Evolutionary conservation across 1,140 invertebrate species (phyloP).

Genomic region (Neodiprion lecontei): DNA sequence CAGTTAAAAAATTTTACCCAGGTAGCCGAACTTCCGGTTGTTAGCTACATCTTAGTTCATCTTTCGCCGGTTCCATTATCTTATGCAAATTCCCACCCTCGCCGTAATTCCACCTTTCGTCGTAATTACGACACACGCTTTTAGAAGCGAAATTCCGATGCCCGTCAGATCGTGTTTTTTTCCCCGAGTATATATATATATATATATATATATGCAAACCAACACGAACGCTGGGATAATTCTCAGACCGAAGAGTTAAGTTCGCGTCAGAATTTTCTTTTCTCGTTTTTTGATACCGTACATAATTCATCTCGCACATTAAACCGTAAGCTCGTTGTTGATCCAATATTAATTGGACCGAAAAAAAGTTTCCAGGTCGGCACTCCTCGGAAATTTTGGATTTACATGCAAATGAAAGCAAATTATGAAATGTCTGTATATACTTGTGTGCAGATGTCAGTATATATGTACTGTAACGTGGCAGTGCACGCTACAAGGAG

Average conservation of each 20-base stretch:
- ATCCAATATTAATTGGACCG: too few species aligned
- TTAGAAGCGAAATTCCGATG: background rate
- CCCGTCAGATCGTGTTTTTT: background rate
- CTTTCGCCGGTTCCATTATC: background rate
- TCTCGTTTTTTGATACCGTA: too few species aligned
- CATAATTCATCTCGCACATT: too few species aligned
- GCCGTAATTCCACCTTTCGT: background rate
- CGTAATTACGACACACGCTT: background rate
- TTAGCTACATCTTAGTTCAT: too few species aligned
- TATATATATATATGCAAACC: too few species aligned
- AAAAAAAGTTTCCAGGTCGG: too few species aligned
- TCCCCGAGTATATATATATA: background rate
- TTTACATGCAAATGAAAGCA: too few species aligned
- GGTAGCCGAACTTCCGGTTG: background rate
- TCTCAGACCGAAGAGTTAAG: background rate
- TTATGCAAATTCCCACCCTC: background rate
- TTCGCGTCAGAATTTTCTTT: background rate
- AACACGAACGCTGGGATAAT: too few species aligned
- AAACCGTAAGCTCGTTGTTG: too few species aligned
- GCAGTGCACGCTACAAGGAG: background rate
- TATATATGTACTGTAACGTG: background rate
- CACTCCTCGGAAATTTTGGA: too few species aligned
- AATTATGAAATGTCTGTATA: too few species aligned
- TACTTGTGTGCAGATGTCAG: too few species aligned
- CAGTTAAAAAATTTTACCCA: background rate